phyloP scores from a whole-genome alignment of 2,888 invertebrate genomes.

The Meghimatium bilineatum region DNA sequence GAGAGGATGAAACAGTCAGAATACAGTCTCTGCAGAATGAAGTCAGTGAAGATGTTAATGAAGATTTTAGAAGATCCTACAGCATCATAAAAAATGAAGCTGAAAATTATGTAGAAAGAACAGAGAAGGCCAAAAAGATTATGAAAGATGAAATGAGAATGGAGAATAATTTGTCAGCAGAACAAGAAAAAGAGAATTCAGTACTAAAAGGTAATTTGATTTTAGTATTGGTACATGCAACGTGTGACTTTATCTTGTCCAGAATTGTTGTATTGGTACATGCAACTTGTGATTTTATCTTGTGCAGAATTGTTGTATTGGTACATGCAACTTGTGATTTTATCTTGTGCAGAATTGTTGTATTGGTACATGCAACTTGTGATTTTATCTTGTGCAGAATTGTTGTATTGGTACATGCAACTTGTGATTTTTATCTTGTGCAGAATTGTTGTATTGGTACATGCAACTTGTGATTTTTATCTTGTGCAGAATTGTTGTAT shows the following conservation, averaged over 20 bases:
- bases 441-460: too few species aligned
- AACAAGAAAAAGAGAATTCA: not conserved
- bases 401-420: too few species aligned
- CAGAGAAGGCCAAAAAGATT: not conserved
- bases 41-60: constrained; percentile 47
- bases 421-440: too few species aligned
- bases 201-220: not conserved
- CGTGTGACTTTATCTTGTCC: not conserved
- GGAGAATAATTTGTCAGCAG: not conserved
- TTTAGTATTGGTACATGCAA: not conserved
- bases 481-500: too few species aligned
- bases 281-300: too few species aligned
- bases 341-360: too few species aligned
- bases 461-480: too few species aligned
- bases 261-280: not conserved
- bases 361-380: too few species aligned
- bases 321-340: too few species aligned
- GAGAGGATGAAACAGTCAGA: constrained; percentile 34
- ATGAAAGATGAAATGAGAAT: constrained; percentile 42
- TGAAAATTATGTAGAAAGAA: not conserved
- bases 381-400: too few species aligned
- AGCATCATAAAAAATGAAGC: not conserved
- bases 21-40: constrained; percentile 48
- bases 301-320: too few species aligned
- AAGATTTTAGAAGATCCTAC: constrained; percentile 11